Evolutionary conservation across 1,140 invertebrate genomes (phyloP).

Genomic region (Drosophila santomea): DNA sequence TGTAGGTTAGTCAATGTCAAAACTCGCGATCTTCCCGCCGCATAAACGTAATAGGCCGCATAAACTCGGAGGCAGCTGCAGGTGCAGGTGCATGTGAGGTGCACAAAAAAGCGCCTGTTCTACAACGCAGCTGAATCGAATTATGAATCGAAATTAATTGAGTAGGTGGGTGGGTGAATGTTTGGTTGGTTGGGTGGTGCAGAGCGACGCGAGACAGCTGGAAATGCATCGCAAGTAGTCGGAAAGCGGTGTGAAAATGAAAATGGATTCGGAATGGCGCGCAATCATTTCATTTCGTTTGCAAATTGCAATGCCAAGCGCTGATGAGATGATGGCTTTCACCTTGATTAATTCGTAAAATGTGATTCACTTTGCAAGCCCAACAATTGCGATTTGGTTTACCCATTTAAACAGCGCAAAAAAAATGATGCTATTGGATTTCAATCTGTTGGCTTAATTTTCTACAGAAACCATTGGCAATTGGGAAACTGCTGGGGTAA

Average conservation of each 20-base stretch:
- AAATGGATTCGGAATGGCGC: slow-evolving; percentile 6
- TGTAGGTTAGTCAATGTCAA: too few relatives aligned
- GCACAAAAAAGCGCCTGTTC: background rate
- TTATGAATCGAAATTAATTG: background rate
- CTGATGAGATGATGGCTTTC: slow-evolving; percentile 15
- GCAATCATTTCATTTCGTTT: slow-evolving; percentile 21
- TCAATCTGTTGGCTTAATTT: too few relatives aligned
- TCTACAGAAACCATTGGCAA: too few relatives aligned
- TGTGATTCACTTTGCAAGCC: slow-evolving; percentile 5
- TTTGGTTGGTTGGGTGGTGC: slow-evolving; percentile 1
- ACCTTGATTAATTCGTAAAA: slow-evolving; percentile 24
- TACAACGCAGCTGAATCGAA: slow-evolving; percentile 3
- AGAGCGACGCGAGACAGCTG: slow-evolving; percentile 20
- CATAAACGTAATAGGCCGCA: slow-evolving; percentile 1
- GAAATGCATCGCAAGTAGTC: slow-evolving; percentile 12
- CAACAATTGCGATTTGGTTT: background rate
- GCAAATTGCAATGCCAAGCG: slow-evolving; percentile 19
- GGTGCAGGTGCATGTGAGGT: background rate
- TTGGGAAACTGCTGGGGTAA: too few relatives aligned
- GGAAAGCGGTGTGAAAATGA: background rate
- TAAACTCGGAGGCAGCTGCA: too few relatives aligned
- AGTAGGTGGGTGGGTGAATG: background rate
- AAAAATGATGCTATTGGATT: too few relatives aligned
- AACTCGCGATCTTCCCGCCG: too few relatives aligned
- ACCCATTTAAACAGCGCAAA: background rate